Percentiles rank a stretch among this genome's conserved stretches.
Conservation (phyloP, 2,797 vertebrate genomes). For the Labroides dimidiatus region DNA sequence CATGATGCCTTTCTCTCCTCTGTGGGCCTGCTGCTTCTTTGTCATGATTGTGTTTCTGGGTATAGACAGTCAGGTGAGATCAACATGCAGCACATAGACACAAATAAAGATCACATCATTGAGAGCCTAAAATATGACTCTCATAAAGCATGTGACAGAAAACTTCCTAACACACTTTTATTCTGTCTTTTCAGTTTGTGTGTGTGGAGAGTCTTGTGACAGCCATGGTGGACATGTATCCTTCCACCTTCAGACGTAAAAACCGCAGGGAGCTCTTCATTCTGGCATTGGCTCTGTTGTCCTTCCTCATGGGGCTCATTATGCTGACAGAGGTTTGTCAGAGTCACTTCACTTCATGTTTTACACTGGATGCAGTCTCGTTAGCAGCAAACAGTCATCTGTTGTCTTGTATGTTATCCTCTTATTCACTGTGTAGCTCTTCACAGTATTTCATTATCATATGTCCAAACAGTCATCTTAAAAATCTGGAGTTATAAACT, state of each 20-base stretch:
- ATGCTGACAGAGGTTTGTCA: constrained; percentile 95
- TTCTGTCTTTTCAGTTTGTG: constrained; percentile 87
- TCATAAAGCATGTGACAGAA: not conserved
- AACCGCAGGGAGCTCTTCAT: constrained; percentile 93
- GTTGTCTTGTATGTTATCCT: too few relatives aligned
- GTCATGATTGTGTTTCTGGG: constrained; percentile 96
- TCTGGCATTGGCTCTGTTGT: constrained; percentile 87
- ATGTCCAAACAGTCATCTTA: not conserved
- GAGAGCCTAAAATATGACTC: not conserved
- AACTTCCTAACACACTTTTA: not conserved
- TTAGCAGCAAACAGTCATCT: too few relatives aligned
- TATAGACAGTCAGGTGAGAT: constrained; percentile 93
- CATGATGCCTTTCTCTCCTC: constrained; percentile 96
- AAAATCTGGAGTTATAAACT: not conserved
- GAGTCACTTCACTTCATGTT: not conserved
- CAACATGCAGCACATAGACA: constrained; percentile 3
- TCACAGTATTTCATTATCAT: too few relatives aligned
- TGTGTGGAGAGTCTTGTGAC: constrained; percentile 97
- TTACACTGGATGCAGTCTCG: too few relatives aligned
- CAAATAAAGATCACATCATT: not conserved
- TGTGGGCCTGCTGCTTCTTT: constrained; percentile 98
- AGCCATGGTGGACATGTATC: constrained; percentile 95
- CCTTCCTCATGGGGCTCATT: constrained; percentile 91
- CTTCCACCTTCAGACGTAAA: constrained; percentile 90
- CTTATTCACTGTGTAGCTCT: too few relatives aligned